Evolutionary conservation across 2,113 vertebrate genomes (phyloP).

Genomic region (Hippocampus guttulatus): DNA sequence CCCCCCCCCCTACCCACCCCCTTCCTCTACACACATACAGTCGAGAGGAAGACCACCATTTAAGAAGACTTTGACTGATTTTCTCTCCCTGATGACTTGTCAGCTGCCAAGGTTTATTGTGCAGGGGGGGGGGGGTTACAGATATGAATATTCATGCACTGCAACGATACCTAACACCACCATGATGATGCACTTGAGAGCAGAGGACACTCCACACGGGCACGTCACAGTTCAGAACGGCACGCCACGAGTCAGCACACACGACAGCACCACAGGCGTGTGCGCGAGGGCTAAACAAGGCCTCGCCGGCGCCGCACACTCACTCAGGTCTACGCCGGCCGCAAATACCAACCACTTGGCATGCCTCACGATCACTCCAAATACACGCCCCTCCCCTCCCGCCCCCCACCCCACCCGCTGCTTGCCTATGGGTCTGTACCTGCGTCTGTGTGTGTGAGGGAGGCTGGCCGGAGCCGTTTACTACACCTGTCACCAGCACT

Average conservation of each 20-base stretch:
- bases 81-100: slow-evolving; percentile 27
- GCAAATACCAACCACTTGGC: slow-evolving; percentile 49
- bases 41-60: slow-evolving; percentile 25
- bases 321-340: slow-evolving; percentile 37
- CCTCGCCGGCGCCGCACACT: slow-evolving; percentile 51
- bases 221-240: slow-evolving; percentile 60
- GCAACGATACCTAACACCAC: slow-evolving; percentile 46
- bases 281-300: slow-evolving; percentile 58
- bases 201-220: slow-evolving; percentile 53
- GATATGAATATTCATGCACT: slow-evolving; percentile 55
- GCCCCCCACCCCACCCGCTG: slow-evolving; percentile 15
- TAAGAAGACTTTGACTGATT: slow-evolving; percentile 14
- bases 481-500: slow-evolving; percentile 73
- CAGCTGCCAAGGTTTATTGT: slow-evolving; percentile 26
- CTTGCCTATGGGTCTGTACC: slow-evolving; percentile 59
- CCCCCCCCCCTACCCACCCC: background rate
- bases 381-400: slow-evolving; percentile 49
- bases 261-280: slow-evolving; percentile 63
- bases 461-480: slow-evolving; percentile 65
- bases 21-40: slow-evolving; percentile 20
- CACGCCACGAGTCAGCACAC: slow-evolving; percentile 65
- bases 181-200: slow-evolving; percentile 59
- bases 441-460: slow-evolving; percentile 62
- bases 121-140: slow-evolving; percentile 12
- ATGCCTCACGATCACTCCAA: slow-evolving; percentile 65